These are phyloP conservation scores for Ia io DNA, from an alignment of 2,113 vertebrate species.

Conservation along the genomic window DNA sequence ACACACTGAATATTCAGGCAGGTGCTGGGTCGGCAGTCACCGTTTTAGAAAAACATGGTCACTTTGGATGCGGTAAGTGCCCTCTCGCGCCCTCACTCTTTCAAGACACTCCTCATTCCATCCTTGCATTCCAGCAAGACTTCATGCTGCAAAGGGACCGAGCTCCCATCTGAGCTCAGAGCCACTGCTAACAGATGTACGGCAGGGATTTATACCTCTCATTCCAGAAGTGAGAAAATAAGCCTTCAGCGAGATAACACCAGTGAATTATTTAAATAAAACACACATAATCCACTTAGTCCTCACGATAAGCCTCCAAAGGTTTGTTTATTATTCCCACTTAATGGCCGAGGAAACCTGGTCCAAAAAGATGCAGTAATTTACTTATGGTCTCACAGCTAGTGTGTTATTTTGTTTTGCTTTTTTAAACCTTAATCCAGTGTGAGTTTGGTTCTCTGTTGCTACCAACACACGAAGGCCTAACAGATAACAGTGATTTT, in stretches of 20 bases:
- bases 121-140: neutral
- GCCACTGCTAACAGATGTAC: neutral
- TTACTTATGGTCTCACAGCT: neutral
- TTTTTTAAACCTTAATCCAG: neutral
- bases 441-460: neutral
- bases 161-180: neutral
- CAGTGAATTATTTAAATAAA: neutral
- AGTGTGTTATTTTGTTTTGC: neutral
- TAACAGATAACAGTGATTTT: neutral
- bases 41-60: neutral
- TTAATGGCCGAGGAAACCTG: neutral
- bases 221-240: neutral
- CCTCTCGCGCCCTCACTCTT: neutral
- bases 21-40: neutral
- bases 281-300: neutral
- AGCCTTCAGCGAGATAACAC: neutral
- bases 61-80: neutral
- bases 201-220: neutral
- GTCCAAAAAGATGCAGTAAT: neutral
- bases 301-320: neutral
- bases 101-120: neutral
- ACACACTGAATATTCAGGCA: neutral
- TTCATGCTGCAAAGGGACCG: neutral
- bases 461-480: neutral
- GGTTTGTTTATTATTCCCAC: neutral